Percentiles rank a stretch among this genome's conserved stretches.
Evolutionary conservation across 2,888 invertebrate genomes (phyloP).

Genomic region (Ctenicera cuprea): DNA sequence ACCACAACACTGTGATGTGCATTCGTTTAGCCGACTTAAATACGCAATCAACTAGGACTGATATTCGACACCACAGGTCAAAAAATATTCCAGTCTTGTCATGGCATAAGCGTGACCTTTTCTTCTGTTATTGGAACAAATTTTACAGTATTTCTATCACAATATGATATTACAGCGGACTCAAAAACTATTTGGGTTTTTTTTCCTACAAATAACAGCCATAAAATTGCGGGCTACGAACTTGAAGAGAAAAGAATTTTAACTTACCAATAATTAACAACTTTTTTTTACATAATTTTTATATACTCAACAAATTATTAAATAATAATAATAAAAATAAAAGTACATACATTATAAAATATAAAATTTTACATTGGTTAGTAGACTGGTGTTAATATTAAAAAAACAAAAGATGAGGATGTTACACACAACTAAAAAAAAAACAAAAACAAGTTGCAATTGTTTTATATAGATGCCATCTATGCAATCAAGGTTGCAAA

Average conservation of each 20-base stretch:
- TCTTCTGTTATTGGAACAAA: neutral
- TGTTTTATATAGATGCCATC: neutral
- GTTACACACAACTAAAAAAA: neutral
- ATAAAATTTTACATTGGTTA: conserved; percentile 15
- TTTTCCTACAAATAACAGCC: neutral
- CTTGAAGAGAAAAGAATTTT: neutral
- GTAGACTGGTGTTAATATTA: neutral
- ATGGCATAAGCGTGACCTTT: too few relatives aligned
- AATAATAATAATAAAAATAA: conserved; percentile 21
- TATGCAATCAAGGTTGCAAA: too few relatives aligned
- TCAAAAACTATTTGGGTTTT: neutral
- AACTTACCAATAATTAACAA: conserved; percentile 22
- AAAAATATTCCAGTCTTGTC: too few relatives aligned
- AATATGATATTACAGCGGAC: neutral
- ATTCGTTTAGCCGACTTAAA: too few relatives aligned
- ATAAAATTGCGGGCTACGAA: neutral
- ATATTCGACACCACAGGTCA: too few relatives aligned
- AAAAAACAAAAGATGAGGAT: neutral
- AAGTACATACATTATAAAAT: conserved; percentile 16
- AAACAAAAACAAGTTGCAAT: neutral
- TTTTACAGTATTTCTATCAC: neutral
- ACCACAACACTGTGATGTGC: too few relatives aligned
- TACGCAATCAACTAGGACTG: too few relatives aligned
- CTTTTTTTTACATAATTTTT: conserved; percentile 4
- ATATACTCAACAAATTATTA: conserved; percentile 20